Evolutionary conservation across 1,140 invertebrate genomes (phyloP).

Genomic region (Fopius arisanus): DNA sequence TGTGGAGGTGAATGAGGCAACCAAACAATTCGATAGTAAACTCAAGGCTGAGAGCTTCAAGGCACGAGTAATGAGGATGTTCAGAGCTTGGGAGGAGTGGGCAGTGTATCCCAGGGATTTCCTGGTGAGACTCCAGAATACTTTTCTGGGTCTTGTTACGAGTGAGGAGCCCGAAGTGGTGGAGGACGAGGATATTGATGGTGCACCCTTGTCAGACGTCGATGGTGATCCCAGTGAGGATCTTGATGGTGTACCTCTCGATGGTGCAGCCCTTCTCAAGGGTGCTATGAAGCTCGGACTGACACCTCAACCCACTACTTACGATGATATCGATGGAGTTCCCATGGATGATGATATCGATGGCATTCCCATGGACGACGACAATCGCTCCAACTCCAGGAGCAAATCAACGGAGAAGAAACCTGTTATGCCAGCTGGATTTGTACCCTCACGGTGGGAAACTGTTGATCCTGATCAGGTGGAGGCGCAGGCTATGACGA

Average conservation of each 20-base stretch:
- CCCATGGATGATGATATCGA: conserved; percentile 87
- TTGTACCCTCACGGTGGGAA: conserved; percentile 95
- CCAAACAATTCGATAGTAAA: conserved; percentile 83
- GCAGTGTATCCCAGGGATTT: conserved; percentile 95
- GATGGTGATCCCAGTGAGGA: conserved; percentile 73
- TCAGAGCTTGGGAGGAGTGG: conserved; percentile 98
- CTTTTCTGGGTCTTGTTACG: conserved; percentile 79
- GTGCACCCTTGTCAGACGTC: conserved; percentile 72
- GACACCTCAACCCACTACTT: conserved; percentile 60
- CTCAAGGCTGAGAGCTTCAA: conserved; percentile 97
- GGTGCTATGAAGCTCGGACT: conserved; percentile 70
- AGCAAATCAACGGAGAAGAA: conserved; percentile 57
- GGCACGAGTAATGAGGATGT: conserved; percentile 91
- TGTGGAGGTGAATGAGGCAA: conserved; percentile 73
- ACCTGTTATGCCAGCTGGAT: conserved; percentile 68
- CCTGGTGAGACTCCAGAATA: conserved; percentile 87
- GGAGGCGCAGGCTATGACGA: conserved; percentile 88
- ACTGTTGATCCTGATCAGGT: conserved; percentile 87
- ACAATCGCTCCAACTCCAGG: conserved; percentile 49
- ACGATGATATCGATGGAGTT: conserved; percentile 79
- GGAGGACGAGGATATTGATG: conserved; percentile 70
- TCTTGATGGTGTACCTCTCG: conserved; percentile 82
- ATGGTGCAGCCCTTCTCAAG: conserved; percentile 81
- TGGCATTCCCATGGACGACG: conserved; percentile 76
- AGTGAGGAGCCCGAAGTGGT: conserved; percentile 61